phyloP scores from a whole-genome alignment of 2,888 invertebrate species.

The Smittia sp. region DNA sequence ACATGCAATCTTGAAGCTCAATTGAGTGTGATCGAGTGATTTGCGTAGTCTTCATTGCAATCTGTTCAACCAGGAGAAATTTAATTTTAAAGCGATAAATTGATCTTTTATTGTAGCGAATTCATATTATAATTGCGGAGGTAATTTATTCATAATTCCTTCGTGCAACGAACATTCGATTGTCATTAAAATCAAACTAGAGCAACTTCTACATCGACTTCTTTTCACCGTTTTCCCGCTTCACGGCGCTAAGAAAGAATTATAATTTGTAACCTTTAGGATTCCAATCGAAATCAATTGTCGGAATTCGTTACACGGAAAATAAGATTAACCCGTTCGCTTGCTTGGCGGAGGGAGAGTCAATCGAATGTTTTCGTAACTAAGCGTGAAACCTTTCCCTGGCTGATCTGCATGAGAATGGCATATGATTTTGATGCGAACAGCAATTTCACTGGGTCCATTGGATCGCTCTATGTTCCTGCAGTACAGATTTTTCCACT shows the following conservation, averaged over 20 bases:
- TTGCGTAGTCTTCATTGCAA: not conserved
- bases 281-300: not conserved
- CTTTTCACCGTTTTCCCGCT: conserved; percentile 1
- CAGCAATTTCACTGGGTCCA: not conserved
- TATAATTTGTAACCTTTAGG: not conserved
- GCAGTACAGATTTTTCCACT: conserved; percentile 1
- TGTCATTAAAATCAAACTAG: conserved; percentile 12
- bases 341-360: not conserved
- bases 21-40: not conserved
- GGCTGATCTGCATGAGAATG: not conserved
- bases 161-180: conserved; percentile 24
- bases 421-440: not conserved
- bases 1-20: not conserved
- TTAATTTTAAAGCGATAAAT: not conserved
- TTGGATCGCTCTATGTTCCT: too few relatives aligned
- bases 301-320: conserved; percentile 27
- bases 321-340: conserved; percentile 29
- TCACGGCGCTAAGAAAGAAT: not conserved
- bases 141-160: conserved; percentile 22
- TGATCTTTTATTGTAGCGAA: not conserved
- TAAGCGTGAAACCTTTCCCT: conserved; percentile 3
- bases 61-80: not conserved
- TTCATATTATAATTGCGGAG: not conserved
- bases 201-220: not conserved
- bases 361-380: not conserved